Percentiles rank a stretch among this genome's conserved stretches.
These are phyloP conservation scores for Poeciliopsis gracilis DNA, from an alignment of 2,797 vertebrate species.

Conservation along the genomic window DNA sequence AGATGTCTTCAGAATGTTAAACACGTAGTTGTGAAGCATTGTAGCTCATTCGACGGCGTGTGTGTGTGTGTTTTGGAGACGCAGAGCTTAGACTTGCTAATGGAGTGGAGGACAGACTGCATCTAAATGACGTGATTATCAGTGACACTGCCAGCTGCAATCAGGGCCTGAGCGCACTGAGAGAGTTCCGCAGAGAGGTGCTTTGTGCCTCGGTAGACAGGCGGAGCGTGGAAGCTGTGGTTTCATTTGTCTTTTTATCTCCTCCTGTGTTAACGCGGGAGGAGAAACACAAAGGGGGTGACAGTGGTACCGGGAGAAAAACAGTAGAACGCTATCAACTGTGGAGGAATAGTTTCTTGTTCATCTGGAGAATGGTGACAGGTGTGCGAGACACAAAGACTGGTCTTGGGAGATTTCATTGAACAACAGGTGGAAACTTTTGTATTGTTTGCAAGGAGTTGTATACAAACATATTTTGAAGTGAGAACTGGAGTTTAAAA, in stretches of 20 bases:
- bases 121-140: conserved; percentile 81
- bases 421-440: conserved; percentile 35
- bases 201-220: conserved; percentile 67
- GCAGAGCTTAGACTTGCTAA: conserved; percentile 71
- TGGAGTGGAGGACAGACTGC: conserved; percentile 70
- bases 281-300: conserved; percentile 37
- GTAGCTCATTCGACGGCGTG: conserved; percentile 38
- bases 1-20: conserved; percentile 58
- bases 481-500: conserved; percentile 41
- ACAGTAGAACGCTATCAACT: conserved; percentile 25
- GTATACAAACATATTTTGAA: conserved; percentile 41
- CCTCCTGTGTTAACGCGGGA: conserved; percentile 42
- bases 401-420: conserved; percentile 37
- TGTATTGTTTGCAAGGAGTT: conserved; percentile 30
- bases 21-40: conserved; percentile 36
- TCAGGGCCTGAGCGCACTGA: conserved; percentile 66
- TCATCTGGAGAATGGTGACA: conserved; percentile 22
- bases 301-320: conserved; percentile 41
- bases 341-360: conserved; percentile 49
- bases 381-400: conserved; percentile 22
- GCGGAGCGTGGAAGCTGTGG: conserved; percentile 37
- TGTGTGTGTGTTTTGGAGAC: conserved; percentile 44
- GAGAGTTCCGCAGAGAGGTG: conserved; percentile 68
- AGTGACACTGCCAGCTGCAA: conserved; percentile 80
- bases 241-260: conserved; percentile 68